Conservation (phyloP, 2,797 vertebrate genomes). For the Sebastes iracundus region DNA sequence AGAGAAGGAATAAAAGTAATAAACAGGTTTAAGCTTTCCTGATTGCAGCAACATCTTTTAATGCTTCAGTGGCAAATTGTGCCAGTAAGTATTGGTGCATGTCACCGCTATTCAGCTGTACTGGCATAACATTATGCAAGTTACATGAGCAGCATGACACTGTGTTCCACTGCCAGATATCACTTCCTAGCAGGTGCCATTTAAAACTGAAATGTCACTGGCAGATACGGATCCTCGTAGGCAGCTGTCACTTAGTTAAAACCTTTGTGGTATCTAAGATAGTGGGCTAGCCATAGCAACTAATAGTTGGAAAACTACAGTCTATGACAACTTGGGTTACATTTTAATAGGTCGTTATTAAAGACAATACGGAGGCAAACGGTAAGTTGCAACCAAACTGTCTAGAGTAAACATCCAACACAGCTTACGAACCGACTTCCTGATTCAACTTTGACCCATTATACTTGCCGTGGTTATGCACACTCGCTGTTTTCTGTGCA, state of each 20-base stretch:
- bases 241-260: slow-evolving; percentile 17
- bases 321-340: neutral
- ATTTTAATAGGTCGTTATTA: neutral
- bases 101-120: neutral
- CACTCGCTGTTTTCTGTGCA: neutral
- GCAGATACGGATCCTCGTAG: neutral
- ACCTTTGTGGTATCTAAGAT: neutral
- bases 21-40: neutral
- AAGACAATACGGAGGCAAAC: neutral
- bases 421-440: neutral
- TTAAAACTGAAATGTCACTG: slow-evolving; percentile 6
- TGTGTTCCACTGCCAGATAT: neutral
- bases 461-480: no score
- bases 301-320: neutral
- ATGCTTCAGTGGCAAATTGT: neutral
- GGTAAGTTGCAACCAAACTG: neutral
- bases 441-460: no score
- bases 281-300: neutral
- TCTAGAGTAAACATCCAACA: neutral
- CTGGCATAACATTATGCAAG: neutral
- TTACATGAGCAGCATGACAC: neutral
- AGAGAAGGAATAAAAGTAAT: neutral
- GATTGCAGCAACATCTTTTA: neutral
- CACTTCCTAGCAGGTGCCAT: slow-evolving; percentile 22
- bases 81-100: neutral